Percentiles rank a stretch among this genome's conserved stretches.
These are phyloP conservation scores for Aradus depressus DNA, from an alignment of 2,888 invertebrate species.

Conservation along the genomic window DNA sequence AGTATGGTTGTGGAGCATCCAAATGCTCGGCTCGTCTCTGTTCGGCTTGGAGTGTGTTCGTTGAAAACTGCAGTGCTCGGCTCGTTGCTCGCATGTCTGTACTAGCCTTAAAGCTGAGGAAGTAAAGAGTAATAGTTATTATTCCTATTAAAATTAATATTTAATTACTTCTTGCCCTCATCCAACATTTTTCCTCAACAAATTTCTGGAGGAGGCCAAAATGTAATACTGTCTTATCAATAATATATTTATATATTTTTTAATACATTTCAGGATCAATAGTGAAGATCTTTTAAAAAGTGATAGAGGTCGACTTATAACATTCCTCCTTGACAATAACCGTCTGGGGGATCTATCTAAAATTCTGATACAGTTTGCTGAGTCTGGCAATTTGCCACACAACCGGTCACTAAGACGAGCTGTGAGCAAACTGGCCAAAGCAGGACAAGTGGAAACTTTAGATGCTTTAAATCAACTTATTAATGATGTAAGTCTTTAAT, in stretches of 20 bases:
- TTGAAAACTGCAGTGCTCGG: no score
- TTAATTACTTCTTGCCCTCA: no score
- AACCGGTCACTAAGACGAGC: constrained; percentile 37
- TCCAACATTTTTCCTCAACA: constrained; percentile 35
- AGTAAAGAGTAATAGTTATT: no score
- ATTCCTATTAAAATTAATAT: constrained; percentile 1
- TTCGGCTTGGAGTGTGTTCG: no score
- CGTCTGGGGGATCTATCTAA: constrained; percentile 44
- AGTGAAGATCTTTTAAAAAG: constrained; percentile 10
- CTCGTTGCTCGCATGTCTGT: no score
- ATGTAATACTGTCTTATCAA: no score
- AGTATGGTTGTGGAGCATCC: no score
- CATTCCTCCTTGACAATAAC: constrained; percentile 12
- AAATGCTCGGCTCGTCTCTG: no score
- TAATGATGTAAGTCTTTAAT: background rate
- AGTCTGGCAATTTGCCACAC: constrained; percentile 10
- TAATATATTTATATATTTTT: constrained; percentile 41
- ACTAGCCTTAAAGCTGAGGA: no score
- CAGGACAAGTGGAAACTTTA: constrained; percentile 44
- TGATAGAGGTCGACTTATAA: constrained; percentile 17
- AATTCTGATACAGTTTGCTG: constrained; percentile 43
- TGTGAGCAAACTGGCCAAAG: constrained; percentile 45
- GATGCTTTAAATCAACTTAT: constrained; percentile 37
- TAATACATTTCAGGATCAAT: background rate
- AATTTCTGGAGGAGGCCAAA: no score